phyloP scores from a whole-genome alignment of 2,113 vertebrate genomes.

The Heterotilapia buettikoferi region DNA sequence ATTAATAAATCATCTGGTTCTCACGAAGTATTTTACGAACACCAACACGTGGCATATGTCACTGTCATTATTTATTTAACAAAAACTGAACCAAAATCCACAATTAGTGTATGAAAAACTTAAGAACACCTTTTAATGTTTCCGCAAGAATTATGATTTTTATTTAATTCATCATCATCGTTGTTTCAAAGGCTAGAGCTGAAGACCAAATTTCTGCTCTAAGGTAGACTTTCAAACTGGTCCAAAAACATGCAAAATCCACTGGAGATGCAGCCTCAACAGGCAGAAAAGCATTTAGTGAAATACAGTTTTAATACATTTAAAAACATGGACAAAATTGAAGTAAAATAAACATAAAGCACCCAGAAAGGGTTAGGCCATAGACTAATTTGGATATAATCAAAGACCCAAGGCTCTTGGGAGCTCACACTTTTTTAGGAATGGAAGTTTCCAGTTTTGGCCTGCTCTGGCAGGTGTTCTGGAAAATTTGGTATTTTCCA shows the following conservation, averaged over 20 bases:
- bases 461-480: not conserved
- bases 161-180: not conserved
- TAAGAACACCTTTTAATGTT: not conserved
- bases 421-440: not conserved
- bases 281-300: not conserved
- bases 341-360: not conserved
- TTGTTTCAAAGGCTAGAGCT: not conserved
- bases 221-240: not conserved
- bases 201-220: not conserved
- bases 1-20: not conserved
- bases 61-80: not conserved
- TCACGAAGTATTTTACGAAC: fast-evolving
- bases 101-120: not conserved
- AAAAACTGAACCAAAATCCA: not conserved
- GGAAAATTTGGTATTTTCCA: not conserved
- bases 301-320: not conserved
- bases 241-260: not conserved
- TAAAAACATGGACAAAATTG: not conserved
- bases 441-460: not conserved
- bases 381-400: not conserved
- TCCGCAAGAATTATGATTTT: fast-evolving
- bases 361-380: not conserved
- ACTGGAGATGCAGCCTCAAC: fast-evolving
- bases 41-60: fast-evolving
- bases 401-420: not conserved